Conservation (phyloP, 2,797 vertebrate genomes). For the Rhinogobio ventralis region DNA sequence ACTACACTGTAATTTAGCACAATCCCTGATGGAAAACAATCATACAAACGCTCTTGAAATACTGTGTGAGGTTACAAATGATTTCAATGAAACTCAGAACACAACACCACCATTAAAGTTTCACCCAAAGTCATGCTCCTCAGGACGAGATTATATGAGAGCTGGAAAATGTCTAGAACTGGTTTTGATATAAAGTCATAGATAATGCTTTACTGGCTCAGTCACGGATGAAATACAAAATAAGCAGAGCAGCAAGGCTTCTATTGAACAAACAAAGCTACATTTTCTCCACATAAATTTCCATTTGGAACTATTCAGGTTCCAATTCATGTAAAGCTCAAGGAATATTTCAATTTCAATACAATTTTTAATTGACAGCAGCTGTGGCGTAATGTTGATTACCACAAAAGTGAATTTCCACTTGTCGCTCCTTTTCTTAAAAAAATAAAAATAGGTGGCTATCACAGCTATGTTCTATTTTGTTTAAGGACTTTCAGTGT, state of each 20-base stretch:
- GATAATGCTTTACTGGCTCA: constrained; percentile 46
- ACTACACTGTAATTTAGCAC: constrained; percentile 58
- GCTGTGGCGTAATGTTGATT: background rate
- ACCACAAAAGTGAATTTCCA: too few relatives aligned
- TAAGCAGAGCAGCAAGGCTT: constrained; percentile 20
- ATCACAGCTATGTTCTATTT: too few relatives aligned
- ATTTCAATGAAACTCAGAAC: constrained; percentile 55
- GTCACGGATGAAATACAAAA: constrained; percentile 36
- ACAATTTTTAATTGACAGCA: background rate
- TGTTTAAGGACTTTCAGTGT: too few relatives aligned
- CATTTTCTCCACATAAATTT: constrained; percentile 47
- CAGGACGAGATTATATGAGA: constrained; percentile 48
- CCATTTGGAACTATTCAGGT: background rate
- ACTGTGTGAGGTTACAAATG: constrained; percentile 43
- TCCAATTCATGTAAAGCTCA: background rate
- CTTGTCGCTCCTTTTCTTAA: background rate
- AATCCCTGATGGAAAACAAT: constrained; percentile 58
- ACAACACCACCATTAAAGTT: constrained; percentile 56
- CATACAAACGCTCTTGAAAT: constrained; percentile 51
- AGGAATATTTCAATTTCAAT: background rate
- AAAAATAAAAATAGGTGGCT: too few relatives aligned
- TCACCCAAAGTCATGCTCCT: constrained; percentile 51
- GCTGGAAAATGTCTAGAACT: constrained; percentile 45
- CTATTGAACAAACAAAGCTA: constrained; percentile 42
- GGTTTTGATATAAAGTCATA: constrained; percentile 52